A percentile compares a stretch with the other conserved stretches of the same genome.
phyloP scores from a whole-genome alignment of 2,113 vertebrate genomes.

The Axis porcinus region DNA sequence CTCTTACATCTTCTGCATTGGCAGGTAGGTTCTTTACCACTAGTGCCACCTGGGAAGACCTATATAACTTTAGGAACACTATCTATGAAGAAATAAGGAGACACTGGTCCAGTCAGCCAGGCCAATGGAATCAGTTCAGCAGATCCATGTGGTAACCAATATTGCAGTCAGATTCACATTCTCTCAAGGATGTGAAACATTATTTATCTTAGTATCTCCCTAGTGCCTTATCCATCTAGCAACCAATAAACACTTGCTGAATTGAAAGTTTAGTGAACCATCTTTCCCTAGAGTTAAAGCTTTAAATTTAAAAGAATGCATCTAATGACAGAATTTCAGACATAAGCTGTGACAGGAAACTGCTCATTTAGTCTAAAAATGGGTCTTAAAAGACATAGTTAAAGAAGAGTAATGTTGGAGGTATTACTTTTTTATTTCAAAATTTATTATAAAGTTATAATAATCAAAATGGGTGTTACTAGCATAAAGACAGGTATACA shows the following conservation, averaged over 20 bases:
- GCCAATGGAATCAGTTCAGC: neutral
- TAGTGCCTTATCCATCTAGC: neutral
- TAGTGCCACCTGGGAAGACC: neutral
- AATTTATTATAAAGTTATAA: neutral
- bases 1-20: neutral
- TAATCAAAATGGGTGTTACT: neutral
- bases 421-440: neutral
- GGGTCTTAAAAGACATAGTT: neutral
- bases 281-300: neutral
- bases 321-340: neutral
- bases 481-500: neutral
- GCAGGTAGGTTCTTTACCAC: neutral
- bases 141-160: neutral
- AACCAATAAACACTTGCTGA: neutral
- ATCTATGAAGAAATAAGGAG: neutral
- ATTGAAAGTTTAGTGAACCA: neutral
- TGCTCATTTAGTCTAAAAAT: neutral
- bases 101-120: neutral
- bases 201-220: neutral
- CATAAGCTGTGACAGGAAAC: neutral
- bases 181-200: neutral
- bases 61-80: neutral
- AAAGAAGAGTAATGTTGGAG: neutral
- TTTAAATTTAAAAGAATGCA: neutral
- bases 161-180: neutral